A percentile compares a stretch with the other conserved stretches of the same genome.
Conservation (phyloP, 2,888 invertebrate genomes). For the Ctena decussata region DNA sequence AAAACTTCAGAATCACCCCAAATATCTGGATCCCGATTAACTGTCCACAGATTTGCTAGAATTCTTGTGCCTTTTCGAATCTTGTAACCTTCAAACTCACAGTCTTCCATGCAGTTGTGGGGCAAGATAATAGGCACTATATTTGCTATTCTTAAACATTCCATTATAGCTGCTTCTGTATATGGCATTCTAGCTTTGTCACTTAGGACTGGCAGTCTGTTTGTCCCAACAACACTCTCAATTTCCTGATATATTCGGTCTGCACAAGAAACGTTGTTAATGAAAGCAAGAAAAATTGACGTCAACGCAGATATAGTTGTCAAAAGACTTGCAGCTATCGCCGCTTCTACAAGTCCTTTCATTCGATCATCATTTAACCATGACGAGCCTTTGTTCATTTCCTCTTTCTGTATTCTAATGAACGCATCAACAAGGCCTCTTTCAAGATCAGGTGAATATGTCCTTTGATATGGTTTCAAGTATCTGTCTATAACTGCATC, state of each 20-base stretch:
- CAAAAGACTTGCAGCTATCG: background rate
- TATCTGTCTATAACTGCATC: background rate
- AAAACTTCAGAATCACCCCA: background rate
- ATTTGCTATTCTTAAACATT: background rate
- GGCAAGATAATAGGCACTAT: background rate
- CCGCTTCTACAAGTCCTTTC: background rate
- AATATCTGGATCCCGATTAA: background rate
- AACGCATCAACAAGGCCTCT: no score
- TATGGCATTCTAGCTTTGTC: slow-evolving; percentile 7
- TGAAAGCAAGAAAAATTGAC: no score
- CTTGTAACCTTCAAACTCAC: background rate
- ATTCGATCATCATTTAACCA: background rate
- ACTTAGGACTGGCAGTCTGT: no score
- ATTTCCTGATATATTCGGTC: no score
- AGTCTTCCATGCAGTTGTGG: background rate
- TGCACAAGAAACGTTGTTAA: no score
- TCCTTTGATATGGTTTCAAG: background rate
- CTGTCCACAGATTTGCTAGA: background rate
- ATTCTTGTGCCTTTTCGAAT: background rate
- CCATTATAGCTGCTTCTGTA: background rate
- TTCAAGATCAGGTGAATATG: background rate
- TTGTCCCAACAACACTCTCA: no score
- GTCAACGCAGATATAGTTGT: no score
- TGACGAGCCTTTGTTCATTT: no score
- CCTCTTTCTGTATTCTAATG: background rate